phyloP scores from a whole-genome alignment of 2,888 invertebrate species.

The Eucera pruinosa region DNA sequence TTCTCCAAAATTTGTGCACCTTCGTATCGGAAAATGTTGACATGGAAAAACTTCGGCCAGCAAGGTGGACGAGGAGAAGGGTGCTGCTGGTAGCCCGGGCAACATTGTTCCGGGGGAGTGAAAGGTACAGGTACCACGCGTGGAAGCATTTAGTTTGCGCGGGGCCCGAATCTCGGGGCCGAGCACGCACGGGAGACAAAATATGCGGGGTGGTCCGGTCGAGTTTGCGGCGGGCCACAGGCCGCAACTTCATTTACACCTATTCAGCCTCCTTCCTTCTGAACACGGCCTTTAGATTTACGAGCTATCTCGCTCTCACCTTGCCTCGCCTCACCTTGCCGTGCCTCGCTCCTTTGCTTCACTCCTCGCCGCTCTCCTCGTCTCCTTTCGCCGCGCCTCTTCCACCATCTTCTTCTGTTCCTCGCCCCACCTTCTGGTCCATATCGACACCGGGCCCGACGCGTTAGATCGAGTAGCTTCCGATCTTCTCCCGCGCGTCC shows the following conservation, averaged over 20 bases:
- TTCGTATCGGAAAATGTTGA: too few relatives aligned
- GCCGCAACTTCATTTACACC: constrained; percentile 84
- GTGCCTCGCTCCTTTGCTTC: background rate
- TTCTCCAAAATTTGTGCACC: too few relatives aligned
- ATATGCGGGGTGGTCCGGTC: constrained; percentile 77
- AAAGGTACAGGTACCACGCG: constrained; percentile 55
- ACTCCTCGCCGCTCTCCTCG: background rate
- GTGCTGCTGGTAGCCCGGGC: background rate
- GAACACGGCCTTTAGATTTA: constrained; percentile 77
- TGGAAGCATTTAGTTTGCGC: constrained; percentile 62
- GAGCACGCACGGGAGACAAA: constrained; percentile 68
- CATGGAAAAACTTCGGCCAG: too few relatives aligned
- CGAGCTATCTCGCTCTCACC: constrained; percentile 75
- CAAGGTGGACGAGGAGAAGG: too few relatives aligned
- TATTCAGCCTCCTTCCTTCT: constrained; percentile 78
- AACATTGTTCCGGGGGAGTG: constrained; percentile 45
- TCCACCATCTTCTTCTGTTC: constrained; percentile 37
- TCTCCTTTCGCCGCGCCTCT: constrained; percentile 7
- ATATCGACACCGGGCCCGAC: constrained; percentile 22
- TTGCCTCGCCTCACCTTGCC: constrained; percentile 16
- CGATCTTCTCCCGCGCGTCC: background rate
- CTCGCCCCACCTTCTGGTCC: constrained; percentile 37
- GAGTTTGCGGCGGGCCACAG: constrained; percentile 74
- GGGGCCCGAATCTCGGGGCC: constrained; percentile 16
- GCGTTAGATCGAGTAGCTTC: constrained; percentile 50